Conservation (phyloP, 1,140 invertebrate genomes). For the Drosophila prosaltans region DNA sequence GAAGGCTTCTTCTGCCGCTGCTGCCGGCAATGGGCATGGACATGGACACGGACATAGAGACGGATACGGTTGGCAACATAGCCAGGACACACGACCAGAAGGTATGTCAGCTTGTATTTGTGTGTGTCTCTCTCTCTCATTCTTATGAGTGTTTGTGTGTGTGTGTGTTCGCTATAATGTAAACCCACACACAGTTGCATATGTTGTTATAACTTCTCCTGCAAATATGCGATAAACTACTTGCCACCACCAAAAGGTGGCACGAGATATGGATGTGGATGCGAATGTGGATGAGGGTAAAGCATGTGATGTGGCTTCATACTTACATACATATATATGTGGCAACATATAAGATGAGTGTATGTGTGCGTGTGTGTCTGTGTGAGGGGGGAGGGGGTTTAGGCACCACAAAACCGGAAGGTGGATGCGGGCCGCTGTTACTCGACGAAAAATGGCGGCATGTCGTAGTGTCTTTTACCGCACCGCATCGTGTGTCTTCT, state of each 20-base stretch:
- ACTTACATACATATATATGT: neutral
- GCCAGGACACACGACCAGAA: conserved; percentile 9
- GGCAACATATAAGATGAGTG: neutral
- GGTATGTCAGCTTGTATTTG: neutral
- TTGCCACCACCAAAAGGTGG: conserved; percentile 43
- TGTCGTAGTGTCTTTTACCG: conserved; percentile 45
- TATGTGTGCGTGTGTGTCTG: too few species aligned
- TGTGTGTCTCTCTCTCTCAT: conserved; percentile 7
- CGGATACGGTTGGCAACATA: conserved; percentile 36
- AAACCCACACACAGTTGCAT: conserved; percentile 52
- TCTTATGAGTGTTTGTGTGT: conserved; percentile 6
- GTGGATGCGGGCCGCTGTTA: conserved; percentile 13
- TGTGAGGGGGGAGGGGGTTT: too few species aligned
- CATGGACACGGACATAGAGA: neutral
- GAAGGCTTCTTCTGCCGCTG: neutral
- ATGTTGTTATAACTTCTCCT: conserved; percentile 70
- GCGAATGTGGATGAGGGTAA: conserved; percentile 1
- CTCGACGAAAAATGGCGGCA: conserved; percentile 62
- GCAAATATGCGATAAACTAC: conserved; percentile 79
- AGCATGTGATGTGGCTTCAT: neutral
- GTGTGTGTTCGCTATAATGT: conserved; percentile 43
- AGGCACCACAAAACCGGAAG: neutral
- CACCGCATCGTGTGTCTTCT: conserved; percentile 37
- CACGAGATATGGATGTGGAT: conserved; percentile 8
- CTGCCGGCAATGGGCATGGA: conserved; percentile 25